A percentile compares a stretch with the other conserved stretches of the same genome.
Evolutionary conservation across 2,113 vertebrate species (phyloP).

Genomic region (Pedionomus torquatus): DNA sequence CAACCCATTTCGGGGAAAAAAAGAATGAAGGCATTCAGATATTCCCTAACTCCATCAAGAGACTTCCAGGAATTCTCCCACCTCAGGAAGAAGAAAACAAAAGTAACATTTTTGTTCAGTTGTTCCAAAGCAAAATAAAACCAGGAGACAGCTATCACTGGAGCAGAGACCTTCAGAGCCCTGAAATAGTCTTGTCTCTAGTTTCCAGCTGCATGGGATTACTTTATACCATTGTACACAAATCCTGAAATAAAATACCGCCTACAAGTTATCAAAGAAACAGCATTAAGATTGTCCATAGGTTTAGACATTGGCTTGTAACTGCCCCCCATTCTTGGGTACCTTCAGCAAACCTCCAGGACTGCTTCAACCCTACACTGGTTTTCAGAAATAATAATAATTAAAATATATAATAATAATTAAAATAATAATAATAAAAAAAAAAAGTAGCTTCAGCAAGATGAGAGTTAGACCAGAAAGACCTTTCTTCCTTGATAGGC

Average conservation of each 20-base stretch:
- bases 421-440: background rate
- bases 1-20: background rate
- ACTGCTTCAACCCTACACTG: fast-evolving
- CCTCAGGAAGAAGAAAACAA: background rate
- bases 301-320: background rate
- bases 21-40: background rate
- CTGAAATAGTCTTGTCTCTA: background rate
- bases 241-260: background rate
- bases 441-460: background rate
- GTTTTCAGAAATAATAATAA: background rate
- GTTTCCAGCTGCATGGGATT: background rate
- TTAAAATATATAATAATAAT: too few species aligned
- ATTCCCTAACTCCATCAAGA: background rate
- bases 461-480: background rate
- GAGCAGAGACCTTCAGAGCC: background rate
- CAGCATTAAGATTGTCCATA: background rate
- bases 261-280: background rate
- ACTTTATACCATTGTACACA: background rate
- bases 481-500: background rate
- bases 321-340: background rate
- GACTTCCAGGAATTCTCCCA: background rate
- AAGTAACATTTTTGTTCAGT: background rate
- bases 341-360: background rate
- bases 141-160: background rate
- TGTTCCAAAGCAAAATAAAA: background rate